Percentiles rank a stretch among this genome's conserved stretches.
phyloP scores from a whole-genome alignment of 2,797 vertebrate species.

The Lagocephalus sceleratus region DNA sequence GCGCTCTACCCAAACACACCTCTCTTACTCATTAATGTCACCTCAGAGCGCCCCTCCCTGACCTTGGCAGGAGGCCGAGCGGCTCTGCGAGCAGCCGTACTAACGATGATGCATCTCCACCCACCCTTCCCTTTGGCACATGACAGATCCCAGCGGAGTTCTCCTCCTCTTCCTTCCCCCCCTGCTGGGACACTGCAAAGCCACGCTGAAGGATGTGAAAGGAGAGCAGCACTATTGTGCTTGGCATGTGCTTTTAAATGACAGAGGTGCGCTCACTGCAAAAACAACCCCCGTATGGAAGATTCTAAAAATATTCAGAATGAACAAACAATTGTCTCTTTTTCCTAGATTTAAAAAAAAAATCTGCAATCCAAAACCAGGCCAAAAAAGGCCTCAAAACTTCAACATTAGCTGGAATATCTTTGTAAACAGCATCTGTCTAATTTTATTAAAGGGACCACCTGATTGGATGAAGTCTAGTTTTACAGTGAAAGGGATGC shows the following conservation, averaged over 20 bases:
- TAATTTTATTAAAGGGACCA: no score
- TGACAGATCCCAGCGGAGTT: constrained; percentile 9
- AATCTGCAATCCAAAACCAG: no score
- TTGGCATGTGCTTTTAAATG: neutral
- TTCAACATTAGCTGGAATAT: no score
- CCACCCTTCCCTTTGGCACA: constrained; percentile 39
- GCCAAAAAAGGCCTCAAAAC: no score
- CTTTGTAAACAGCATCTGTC: no score
- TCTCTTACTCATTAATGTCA: neutral
- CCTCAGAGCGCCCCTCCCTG: constrained; percentile 2
- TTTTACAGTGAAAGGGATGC: no score
- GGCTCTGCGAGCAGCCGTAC: constrained; percentile 38
- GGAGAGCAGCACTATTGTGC: neutral
- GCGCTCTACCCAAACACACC: no score
- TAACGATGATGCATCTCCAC: constrained; percentile 30
- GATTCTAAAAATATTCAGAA: no score
- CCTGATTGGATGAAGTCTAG: no score
- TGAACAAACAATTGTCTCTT: no score
- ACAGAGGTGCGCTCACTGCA: neutral
- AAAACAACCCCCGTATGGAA: no score
- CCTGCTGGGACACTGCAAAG: constrained; percentile 17
- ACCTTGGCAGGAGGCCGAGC: constrained; percentile 46
- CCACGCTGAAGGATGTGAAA: neutral
- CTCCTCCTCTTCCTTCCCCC: constrained; percentile 6
- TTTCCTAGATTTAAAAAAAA: no score